Percentiles rank a stretch among this genome's conserved stretches.
phyloP scores from a whole-genome alignment of 2,888 invertebrate genomes.

The Metacarcinus magister region DNA sequence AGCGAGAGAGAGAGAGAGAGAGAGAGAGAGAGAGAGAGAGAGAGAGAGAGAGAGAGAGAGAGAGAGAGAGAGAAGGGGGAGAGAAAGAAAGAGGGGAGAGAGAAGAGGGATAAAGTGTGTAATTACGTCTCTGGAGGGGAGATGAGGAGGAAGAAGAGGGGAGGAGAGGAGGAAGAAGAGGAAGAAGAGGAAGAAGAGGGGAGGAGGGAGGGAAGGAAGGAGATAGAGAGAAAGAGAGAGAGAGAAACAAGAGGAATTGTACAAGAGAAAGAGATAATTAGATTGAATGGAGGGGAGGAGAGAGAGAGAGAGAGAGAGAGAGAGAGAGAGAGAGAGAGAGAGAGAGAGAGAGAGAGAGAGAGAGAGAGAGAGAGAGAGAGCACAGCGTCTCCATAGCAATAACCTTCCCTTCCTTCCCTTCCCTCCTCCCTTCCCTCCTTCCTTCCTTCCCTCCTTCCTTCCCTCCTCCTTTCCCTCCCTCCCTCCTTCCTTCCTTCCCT shows the following conservation, averaged over 20 bases:
- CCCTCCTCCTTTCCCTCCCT: not conserved
- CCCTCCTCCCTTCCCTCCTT: too few species aligned
- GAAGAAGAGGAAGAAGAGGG: not conserved
- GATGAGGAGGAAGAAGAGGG: conserved; percentile 3
- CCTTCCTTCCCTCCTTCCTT: not conserved
- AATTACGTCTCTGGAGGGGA: conserved; percentile 14
- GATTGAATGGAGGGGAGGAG: not conserved
- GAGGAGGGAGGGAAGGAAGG: too few species aligned
- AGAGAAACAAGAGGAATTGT: not conserved
- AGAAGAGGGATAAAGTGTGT: conserved; percentile 26
- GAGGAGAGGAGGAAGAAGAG: not conserved
- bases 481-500: not conserved
- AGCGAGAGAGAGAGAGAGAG: conserved; percentile 14
- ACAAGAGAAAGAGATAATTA: not conserved
- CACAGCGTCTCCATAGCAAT: not conserved
- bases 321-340: conserved; percentile 26
- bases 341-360: conserved; percentile 26
- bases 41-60: conserved; percentile 26
- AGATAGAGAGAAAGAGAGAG: not conserved
- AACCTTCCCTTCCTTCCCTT: not conserved
- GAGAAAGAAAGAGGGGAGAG: conserved; percentile 5
- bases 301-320: conserved; percentile 26
- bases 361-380: not conserved
- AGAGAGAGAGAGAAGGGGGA: conserved; percentile 5
- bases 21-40: conserved; percentile 26